Evolutionary conservation across 2,888 invertebrate species (phyloP), one percentile per base, ranked within the genome.

Genomic region (Aromia moschata): DNA sequence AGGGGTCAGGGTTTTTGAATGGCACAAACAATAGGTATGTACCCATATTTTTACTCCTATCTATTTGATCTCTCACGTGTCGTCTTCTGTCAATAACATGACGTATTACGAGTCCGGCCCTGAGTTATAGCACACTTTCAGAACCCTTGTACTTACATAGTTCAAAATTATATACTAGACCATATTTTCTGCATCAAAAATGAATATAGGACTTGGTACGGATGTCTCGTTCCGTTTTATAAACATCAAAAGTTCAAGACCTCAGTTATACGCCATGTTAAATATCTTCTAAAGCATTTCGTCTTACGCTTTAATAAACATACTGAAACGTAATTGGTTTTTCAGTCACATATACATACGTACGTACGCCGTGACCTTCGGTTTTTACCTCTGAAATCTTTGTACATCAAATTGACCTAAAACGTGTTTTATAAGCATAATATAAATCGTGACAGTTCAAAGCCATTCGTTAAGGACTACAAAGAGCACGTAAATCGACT

Each of bases 401-500:
- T 31, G 41, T 41, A 52, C 41, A 31, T 52, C 41, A 52, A 52
- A 41, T 41, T 52, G 52, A 52, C 52, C 52, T 12, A 40, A 41
- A 52, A 52, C 52, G 40, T 40, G 52, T 31, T 52, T 52, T 52
- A 52, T 52, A 17, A 16, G 16, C 16, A 12, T 52, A 52, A 41
- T 52, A 52, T 41, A 31, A 30, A 52, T 41, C 52, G 52, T 52
- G 52, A 52, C 52, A 52, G 40, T 52, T 52, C 41, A 52, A 52
- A 52, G 52, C 41, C 41, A 52, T 52, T 52, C 41, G 52, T 52
- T 52, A 52, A 41, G 52, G 30, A 12, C 37, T 38, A 52, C 41
- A 52, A 52, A 52, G 52, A 52, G 52, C 52, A 52, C 52, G 52
- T 52, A 52, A 52, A 52, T 52, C 52, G 52, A 30, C 40, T 52